Evolutionary conservation across 2,888 invertebrate species (phyloP), one percentile per base, ranked within the genome.

Genomic region (Odontomyia ornata): DNA sequence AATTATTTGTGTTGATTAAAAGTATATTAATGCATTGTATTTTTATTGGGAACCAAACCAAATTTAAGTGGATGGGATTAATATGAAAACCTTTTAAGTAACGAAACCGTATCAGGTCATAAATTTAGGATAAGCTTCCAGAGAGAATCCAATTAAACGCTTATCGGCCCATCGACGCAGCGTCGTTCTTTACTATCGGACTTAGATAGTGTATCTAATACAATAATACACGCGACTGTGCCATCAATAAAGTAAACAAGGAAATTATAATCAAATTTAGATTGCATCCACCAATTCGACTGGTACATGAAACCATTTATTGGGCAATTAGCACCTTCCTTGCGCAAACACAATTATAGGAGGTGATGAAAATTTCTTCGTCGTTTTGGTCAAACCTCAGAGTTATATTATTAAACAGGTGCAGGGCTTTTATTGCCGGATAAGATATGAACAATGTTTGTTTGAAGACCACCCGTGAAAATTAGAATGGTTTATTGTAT

Each of bases 231-330:
- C 60, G 60, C 60, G 60, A 73, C 57, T 57, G 4, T 23, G 36
- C 36, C 60, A 60, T 60, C 73, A 73, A 13, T 30, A 73, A 18
- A 73, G 73, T 21, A 73, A 73, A 60, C 73, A 60, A 47, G 3
- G 21, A 57, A 73, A 60, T 60, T 30, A 73, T 36, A 60, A 47
- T 47, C 60, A 57, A 30, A 73, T 73, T 36, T 23, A 43, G 43
- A 18, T 18, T 52, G 60, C 57, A 57, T 13, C 21, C 73, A 7
- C 25, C 69, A 46, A 25, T 27, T 73, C n/a, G 27, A 73, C 57
- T 60, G 73, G 73, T 73, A 73, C 73, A 73, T 56, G 72, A 72
- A 30, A 73, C 73, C 57, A 73, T 73, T 73, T 60, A 73, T 73
- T 60, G 43, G n/a, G 36, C 60, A 73, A 73, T 73, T 73, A 73